Percentiles rank a stretch among this genome's conserved stretches.
phyloP scores from a whole-genome alignment of 2,797 vertebrate species.

The Pangasius mekongensis region DNA sequence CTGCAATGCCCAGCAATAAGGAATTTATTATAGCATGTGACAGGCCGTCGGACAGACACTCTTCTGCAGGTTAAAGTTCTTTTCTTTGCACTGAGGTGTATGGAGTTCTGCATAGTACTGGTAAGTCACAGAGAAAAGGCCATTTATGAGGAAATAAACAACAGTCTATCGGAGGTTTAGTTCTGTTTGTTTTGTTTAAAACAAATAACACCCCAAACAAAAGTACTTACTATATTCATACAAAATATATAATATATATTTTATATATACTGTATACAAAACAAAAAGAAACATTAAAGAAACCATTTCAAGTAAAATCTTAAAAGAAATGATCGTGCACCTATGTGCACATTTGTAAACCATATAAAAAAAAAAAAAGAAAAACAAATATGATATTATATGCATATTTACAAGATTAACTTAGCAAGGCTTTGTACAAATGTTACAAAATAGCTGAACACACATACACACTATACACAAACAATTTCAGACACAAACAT shows the following conservation, averaged over 20 bases:
- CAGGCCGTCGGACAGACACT: conserved; percentile 49
- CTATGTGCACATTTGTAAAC: conserved; percentile 79
- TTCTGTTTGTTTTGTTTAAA: conserved; percentile 62
- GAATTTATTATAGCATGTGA: conserved; percentile 59
- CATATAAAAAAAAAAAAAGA: conserved; percentile 72
- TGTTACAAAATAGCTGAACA: conserved; percentile 79
- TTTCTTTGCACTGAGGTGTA: conserved; percentile 59
- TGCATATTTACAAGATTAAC: conserved; percentile 84
- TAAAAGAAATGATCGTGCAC: conserved; percentile 77
- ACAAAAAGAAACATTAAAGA: conserved; percentile 76
- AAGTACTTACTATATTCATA: conserved; percentile 76
- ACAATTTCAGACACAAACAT: conserved; percentile 59
- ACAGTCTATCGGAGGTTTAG: conserved; percentile 62
- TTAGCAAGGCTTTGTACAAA: conserved; percentile 86
- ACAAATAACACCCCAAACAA: conserved; percentile 73
- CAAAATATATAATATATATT: conserved; percentile 73
- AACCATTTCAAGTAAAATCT: conserved; percentile 82
- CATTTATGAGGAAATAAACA: conserved; percentile 69
- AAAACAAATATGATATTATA: conserved; percentile 73
- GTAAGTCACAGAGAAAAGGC: conserved; percentile 72
- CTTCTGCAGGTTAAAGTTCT: conserved; percentile 55
- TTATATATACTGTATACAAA: conserved; percentile 79
- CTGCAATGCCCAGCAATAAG: conserved; percentile 53
- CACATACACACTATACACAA: conserved; percentile 61
- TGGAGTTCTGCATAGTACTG: conserved; percentile 73